Conservation (phyloP, 1,140 invertebrate species). For the Hirudo medicinalis region DNA sequence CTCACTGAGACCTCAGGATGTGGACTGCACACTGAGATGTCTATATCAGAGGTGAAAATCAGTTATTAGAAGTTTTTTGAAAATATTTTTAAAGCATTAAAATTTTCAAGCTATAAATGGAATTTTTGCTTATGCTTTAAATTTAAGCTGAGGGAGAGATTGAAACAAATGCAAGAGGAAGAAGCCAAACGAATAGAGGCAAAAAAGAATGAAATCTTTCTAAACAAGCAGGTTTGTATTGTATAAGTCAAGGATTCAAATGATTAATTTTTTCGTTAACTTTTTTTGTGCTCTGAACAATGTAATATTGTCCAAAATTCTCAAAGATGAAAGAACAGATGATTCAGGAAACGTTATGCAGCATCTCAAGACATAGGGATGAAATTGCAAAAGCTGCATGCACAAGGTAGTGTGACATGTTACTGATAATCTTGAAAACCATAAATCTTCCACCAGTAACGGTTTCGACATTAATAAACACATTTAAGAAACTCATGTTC, state of each 20-base stretch:
- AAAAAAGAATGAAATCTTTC: constrained; percentile 38
- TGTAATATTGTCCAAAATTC: neutral
- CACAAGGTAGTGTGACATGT: neutral
- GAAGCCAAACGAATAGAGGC: constrained; percentile 33
- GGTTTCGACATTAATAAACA: no score
- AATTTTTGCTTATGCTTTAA: neutral
- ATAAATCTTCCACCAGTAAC: no score
- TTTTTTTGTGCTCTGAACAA: no score
- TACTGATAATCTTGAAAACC: no score
- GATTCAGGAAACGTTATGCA: neutral
- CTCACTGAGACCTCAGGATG: constrained; percentile 35
- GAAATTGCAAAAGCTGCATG: neutral
- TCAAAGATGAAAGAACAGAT: neutral
- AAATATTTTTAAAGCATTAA: neutral
- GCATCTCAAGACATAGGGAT: neutral
- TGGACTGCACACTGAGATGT: constrained; percentile 40
- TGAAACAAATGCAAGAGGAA: constrained; percentile 32
- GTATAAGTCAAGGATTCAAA: no score
- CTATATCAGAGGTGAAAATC: constrained; percentile 36
- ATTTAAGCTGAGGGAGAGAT: constrained; percentile 35
- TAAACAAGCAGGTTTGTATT: constrained; percentile 33
- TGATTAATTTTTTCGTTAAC: no score
- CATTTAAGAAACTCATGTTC: no score
- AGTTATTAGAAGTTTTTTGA: neutral
- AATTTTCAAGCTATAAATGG: neutral